phyloP scores from a whole-genome alignment of 2,113 vertebrate genomes.

The Benitochromis conjunctus region DNA sequence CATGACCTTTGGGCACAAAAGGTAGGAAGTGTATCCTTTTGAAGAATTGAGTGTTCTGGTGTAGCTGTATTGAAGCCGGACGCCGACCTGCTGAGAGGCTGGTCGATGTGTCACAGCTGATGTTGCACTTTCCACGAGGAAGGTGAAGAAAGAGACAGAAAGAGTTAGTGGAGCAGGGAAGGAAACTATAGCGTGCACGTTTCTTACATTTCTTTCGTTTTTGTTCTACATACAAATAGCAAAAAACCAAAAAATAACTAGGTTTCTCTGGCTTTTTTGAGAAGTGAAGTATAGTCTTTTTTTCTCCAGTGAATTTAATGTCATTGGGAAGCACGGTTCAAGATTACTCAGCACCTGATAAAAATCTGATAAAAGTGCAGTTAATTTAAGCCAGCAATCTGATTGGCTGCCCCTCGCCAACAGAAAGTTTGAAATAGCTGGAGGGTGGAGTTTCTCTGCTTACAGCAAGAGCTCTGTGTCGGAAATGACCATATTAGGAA shows the following conservation, averaged over 20 bases:
- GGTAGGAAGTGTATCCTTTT: conserved; percentile 18
- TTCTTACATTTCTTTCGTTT: background rate
- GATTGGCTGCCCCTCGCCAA: background rate
- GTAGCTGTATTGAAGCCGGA: conserved; percentile 50
- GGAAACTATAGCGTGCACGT: background rate
- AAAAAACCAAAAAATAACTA: no score
- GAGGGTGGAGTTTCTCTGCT: background rate
- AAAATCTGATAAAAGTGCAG: background rate
- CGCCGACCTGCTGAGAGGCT: conserved; percentile 36
- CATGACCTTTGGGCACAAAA: conserved; percentile 58
- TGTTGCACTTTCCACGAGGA: conserved; percentile 16
- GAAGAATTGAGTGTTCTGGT: conserved; percentile 52
- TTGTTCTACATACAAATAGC: background rate
- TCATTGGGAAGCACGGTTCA: background rate
- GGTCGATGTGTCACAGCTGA: conserved; percentile 56
- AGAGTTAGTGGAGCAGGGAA: background rate
- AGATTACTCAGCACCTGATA: background rate
- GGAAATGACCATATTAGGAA: background rate
- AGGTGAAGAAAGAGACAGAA: conserved; percentile 33
- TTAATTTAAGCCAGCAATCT: no score
- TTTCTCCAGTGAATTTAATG: background rate
- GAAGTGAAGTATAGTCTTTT: background rate
- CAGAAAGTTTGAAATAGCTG: background rate
- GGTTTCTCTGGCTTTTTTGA: background rate
- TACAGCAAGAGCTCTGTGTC: background rate